Evolutionary conservation across 2,888 invertebrate genomes (phyloP).

Genomic region (Troides oblongomaculatus): DNA sequence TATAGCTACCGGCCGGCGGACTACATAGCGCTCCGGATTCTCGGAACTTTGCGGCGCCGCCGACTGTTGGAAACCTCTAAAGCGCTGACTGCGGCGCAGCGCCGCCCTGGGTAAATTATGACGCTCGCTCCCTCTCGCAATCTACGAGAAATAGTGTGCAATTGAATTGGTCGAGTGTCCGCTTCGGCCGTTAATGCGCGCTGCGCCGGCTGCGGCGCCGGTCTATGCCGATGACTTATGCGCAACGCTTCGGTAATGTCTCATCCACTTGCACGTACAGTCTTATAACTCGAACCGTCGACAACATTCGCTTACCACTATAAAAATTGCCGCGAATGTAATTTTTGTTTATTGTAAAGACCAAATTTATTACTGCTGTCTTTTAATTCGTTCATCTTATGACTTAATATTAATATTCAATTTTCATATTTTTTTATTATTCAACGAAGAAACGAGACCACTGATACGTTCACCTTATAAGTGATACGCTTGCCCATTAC

Average conservation of each 20-base stretch:
- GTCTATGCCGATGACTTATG: conserved; percentile 15
- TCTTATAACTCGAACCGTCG: not conserved
- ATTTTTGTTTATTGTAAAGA: no score
- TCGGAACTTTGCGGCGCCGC: conserved; percentile 64
- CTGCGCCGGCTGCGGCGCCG: conserved; percentile 11
- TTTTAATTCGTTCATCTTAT: no score
- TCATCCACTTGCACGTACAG: not conserved
- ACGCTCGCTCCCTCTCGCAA: conserved; percentile 67
- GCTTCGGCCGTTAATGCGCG: conserved; percentile 42
- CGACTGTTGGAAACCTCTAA: conserved; percentile 65
- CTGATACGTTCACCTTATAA: no score
- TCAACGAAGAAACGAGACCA: no score
- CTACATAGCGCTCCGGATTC: conserved; percentile 75
- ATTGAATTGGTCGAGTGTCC: conserved; percentile 65
- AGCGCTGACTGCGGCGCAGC: conserved; percentile 69
- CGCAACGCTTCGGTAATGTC: conserved; percentile 6
- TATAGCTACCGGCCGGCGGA: conserved; percentile 42
- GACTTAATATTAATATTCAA: no score
- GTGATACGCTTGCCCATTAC: no score
- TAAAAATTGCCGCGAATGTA: no score
- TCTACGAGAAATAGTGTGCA: conserved; percentile 72
- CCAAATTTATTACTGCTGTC: no score
- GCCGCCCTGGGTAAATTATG: conserved; percentile 71
- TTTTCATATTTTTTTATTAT: no score
- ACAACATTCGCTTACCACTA: not conserved